Percentiles rank a stretch among this genome's conserved stretches.
These are phyloP conservation scores for Conops quadrifasciatus DNA, from an alignment of 2,888 invertebrate genomes.

Conservation along the genomic window DNA sequence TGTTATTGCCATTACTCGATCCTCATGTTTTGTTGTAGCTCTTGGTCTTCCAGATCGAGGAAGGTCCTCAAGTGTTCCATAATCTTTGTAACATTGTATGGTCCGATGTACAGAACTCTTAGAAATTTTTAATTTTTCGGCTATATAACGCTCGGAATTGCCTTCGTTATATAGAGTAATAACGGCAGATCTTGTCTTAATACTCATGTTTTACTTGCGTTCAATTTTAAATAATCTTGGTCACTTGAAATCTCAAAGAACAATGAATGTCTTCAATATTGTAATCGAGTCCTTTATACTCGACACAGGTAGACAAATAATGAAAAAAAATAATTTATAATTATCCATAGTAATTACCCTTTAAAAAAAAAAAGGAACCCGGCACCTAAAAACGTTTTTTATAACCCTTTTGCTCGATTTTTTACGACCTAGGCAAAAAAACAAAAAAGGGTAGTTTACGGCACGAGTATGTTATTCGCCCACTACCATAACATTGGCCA, in stretches of 20 bases:
- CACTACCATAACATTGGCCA: too few species aligned
- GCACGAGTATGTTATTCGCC: background rate
- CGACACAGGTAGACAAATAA: constrained; percentile 16
- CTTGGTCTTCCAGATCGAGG: background rate
- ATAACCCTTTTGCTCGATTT: constrained; percentile 6
- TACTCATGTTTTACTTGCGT: constrained; percentile 5
- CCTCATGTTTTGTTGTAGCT: background rate
- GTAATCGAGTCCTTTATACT: constrained; percentile 4
- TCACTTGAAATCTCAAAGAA: background rate
- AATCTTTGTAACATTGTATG: background rate
- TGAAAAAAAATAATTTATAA: too few species aligned
- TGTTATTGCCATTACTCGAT: background rate
- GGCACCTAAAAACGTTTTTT: constrained; percentile 16
- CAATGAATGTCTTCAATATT: background rate
- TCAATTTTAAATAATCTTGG: constrained; percentile 10
- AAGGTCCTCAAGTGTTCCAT: background rate
- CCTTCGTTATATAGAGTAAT: too few species aligned
- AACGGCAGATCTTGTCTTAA: background rate
- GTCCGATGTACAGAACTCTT: too few species aligned
- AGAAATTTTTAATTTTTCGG: too few species aligned
- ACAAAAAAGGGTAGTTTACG: background rate
- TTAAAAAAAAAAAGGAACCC: too few species aligned
- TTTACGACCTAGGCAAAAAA: background rate
- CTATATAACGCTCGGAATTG: too few species aligned
- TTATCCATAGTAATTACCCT: too few species aligned